These are phyloP conservation scores for Pseudochirops cupreus DNA, from an alignment of 2,797 vertebrate genomes.

Conservation along the genomic window DNA sequence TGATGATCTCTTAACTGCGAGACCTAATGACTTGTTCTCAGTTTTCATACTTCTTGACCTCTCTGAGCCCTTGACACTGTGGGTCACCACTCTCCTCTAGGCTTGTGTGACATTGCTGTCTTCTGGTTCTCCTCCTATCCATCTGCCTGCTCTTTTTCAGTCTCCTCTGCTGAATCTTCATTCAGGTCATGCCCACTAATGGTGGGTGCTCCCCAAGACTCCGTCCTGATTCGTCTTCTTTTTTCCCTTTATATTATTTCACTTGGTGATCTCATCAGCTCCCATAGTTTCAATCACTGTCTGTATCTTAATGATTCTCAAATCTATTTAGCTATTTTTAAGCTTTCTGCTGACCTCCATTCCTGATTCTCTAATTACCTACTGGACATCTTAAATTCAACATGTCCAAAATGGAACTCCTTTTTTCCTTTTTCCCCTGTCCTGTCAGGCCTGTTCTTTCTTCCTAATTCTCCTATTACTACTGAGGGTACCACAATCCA, in stretches of 20 bases:
- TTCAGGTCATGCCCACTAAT: no score
- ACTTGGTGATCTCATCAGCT: background rate
- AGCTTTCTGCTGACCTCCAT: background rate
- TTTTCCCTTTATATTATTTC: background rate
- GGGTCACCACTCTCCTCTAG: background rate
- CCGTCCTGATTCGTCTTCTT: background rate
- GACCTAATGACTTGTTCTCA: background rate
- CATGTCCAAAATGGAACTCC: background rate
- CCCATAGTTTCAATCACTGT: background rate
- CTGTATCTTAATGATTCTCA: background rate
- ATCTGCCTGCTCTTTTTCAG: background rate
- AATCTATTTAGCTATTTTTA: background rate
- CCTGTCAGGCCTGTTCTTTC: background rate
- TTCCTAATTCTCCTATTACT: background rate
- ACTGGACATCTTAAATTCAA: background rate
- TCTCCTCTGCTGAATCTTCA: background rate
- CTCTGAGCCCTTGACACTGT: background rate
- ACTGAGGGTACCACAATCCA: background rate
- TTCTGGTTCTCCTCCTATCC: background rate
- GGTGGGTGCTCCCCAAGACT: no score
- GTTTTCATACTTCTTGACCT: background rate
- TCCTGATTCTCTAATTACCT: background rate
- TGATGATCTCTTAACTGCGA: background rate
- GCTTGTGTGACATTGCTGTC: background rate
- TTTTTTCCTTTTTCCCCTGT: background rate